These are phyloP conservation scores for Portunus trituberculatus DNA, from an alignment of 1,140 invertebrate genomes.

Conservation along the genomic window DNA sequence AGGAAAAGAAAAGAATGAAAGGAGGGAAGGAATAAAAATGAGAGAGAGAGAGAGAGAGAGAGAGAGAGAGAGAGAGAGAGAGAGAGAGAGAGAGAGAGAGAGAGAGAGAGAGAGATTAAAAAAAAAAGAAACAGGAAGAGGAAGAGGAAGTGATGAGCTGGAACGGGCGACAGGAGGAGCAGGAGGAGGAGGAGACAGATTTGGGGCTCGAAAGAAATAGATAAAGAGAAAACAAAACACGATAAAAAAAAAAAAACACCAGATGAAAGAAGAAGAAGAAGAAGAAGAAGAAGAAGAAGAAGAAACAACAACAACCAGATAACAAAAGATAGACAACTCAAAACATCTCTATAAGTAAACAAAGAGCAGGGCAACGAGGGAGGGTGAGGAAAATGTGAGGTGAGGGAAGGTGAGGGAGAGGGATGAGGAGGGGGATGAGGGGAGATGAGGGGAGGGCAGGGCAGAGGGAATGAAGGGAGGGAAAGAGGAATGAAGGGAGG, in stretches of 20 bases:
- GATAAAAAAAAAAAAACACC: too few relatives aligned
- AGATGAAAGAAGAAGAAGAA: too few relatives aligned
- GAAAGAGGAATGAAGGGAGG: neutral
- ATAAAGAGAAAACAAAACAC: too few relatives aligned
- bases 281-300: too few relatives aligned
- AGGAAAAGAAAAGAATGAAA: neutral
- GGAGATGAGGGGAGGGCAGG: neutral
- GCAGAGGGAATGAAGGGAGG: neutral
- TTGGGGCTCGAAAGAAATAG: too few relatives aligned
- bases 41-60: neutral
- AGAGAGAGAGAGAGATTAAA: neutral
- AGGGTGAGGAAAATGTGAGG: neutral
- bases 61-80: conserved; percentile 9
- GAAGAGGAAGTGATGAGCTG: neutral
- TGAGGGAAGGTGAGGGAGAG: neutral
- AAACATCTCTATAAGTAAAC: too few relatives aligned
- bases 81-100: conserved; percentile 13
- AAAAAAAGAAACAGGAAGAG: neutral
- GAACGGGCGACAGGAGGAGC: too few relatives aligned
- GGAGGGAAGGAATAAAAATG: neutral
- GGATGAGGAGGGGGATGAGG: neutral
- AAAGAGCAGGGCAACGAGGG: neutral
- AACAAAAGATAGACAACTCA: too few relatives aligned
- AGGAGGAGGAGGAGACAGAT: too few relatives aligned
- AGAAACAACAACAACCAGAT: too few relatives aligned